These are phyloP conservation scores for Leptoteleia sp. DNA, from an alignment of 1,140 invertebrate genomes.

Conservation along the genomic window DNA sequence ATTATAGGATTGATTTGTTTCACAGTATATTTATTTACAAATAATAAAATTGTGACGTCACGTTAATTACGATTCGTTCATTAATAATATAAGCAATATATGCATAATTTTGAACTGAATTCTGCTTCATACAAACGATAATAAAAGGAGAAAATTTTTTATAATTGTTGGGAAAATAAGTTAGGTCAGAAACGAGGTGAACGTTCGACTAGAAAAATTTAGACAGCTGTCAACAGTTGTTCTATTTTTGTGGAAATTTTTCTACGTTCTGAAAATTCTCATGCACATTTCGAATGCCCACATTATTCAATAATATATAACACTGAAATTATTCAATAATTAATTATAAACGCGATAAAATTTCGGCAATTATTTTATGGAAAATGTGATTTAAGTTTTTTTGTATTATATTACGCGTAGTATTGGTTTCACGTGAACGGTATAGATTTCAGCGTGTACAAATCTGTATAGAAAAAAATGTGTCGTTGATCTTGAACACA, in stretches of 20 bases:
- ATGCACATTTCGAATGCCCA: background rate
- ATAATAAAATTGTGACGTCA: too few species aligned
- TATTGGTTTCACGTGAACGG: background rate
- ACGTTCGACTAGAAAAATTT: conserved; percentile 6
- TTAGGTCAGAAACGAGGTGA: background rate
- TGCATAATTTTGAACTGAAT: background rate
- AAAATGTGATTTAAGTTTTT: too few species aligned
- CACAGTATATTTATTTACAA: too few species aligned
- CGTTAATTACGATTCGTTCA: too few species aligned
- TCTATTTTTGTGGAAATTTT: conserved; percentile 19
- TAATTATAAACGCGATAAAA: too few species aligned
- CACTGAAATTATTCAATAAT: too few species aligned
- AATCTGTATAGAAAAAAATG: conserved; percentile 41
- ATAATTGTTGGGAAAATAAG: background rate
- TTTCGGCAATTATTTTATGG: too few species aligned
- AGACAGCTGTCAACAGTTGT: conserved; percentile 31
- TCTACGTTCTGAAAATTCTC: background rate
- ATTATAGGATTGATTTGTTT: too few species aligned
- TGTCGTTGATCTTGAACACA: conserved; percentile 30
- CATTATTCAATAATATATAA: too few species aligned
- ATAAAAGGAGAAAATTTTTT: too few species aligned
- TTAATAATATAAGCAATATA: too few species aligned
- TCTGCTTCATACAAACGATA: background rate
- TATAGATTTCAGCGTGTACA: background rate
- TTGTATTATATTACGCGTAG: background rate